Conservation (phyloP, 1,140 invertebrate species). For the Eubasilissa regina region DNA sequence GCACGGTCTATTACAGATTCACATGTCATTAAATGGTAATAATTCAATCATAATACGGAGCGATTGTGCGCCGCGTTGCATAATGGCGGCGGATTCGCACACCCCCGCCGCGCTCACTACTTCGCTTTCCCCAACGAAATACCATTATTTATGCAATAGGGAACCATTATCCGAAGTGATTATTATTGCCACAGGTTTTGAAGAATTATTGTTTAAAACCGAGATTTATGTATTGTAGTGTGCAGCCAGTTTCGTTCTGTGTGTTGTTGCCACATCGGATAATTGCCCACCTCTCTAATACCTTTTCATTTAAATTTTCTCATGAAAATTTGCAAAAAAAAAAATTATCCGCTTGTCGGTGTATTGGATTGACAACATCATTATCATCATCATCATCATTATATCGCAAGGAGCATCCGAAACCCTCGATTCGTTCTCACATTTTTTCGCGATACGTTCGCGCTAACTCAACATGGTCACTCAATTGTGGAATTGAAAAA, state of each 20-base stretch:
- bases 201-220: slow-evolving; percentile 20
- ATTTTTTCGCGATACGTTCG: too few species aligned
- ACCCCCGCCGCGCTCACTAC: slow-evolving; percentile 26
- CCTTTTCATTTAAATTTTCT: neutral
- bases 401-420: too few species aligned
- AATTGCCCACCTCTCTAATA: slow-evolving; percentile 15
- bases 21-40: slow-evolving; percentile 38
- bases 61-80: slow-evolving; percentile 15
- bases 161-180: neutral
- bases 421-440: too few species aligned
- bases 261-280: slow-evolving; percentile 21
- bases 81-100: slow-evolving; percentile 24
- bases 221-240: neutral
- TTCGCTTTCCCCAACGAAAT: slow-evolving; percentile 1
- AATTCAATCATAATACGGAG: slow-evolving; percentile 33
- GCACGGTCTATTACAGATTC: slow-evolving; percentile 20
- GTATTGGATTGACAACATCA: too few species aligned
- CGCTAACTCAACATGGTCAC: too few species aligned
- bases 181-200: slow-evolving; percentile 30
- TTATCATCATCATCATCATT: too few species aligned
- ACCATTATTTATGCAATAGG: slow-evolving; percentile 4
- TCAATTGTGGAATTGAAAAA: too few species aligned
- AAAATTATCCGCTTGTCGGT: too few species aligned
- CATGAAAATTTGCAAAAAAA: too few species aligned
- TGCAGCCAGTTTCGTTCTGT: neutral